Evolutionary conservation across 2,113 vertebrate species (phyloP).

Genomic region (Coregonus clupeaformis): DNA sequence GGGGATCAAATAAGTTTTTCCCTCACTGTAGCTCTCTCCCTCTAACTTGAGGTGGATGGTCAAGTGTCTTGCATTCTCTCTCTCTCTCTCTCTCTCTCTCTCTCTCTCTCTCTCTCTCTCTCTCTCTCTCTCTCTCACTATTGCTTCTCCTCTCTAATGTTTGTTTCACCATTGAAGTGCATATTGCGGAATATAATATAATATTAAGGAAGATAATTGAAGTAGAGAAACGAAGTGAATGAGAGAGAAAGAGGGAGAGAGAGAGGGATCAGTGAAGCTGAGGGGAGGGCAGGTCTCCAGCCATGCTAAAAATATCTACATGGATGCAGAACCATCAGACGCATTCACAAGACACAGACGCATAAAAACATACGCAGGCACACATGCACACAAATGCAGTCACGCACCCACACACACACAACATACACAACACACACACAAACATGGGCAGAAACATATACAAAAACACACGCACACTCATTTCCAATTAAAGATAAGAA

Average conservation of each 20-base stretch:
- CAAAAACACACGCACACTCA: constrained; percentile 22
- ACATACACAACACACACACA: constrained; percentile 1
- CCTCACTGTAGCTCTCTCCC: not conserved
- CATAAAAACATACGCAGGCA: constrained; percentile 15
- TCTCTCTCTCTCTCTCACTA: not conserved
- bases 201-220: constrained; percentile 10
- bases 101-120: too few relatives aligned
- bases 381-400: too few relatives aligned
- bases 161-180: not conserved
- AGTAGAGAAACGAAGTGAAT: constrained; percentile 2
- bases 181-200: too few relatives aligned
- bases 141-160: too few relatives aligned
- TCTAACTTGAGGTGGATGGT: not conserved
- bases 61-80: not conserved
- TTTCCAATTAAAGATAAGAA: not conserved
- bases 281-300: constrained; percentile 18
- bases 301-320: constrained; percentile 43
- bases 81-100: too few relatives aligned
- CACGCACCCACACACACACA: constrained; percentile 5
- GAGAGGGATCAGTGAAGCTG: not conserved
- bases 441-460: constrained; percentile 25
- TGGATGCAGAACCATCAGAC: constrained; percentile 15
- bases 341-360: not conserved
- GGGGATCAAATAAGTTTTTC: too few relatives aligned
- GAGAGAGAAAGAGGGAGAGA: not conserved